Conservation (phyloP, 2,888 invertebrate genomes). For the Ormia ochracea region DNA sequence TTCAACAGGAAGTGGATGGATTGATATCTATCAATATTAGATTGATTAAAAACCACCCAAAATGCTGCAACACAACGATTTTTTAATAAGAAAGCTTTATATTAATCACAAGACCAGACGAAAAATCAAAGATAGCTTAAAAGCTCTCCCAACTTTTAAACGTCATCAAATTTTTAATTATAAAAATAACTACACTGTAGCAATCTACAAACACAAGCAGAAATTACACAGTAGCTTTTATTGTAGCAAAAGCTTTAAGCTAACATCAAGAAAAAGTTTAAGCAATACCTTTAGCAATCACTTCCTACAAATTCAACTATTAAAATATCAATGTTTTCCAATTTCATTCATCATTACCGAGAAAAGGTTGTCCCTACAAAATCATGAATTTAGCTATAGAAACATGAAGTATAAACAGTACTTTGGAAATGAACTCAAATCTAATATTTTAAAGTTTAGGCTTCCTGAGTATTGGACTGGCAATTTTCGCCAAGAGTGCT, state of each 20-base stretch:
- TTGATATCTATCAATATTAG: constrained; percentile 7
- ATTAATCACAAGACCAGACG: constrained; percentile 52
- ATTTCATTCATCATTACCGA: background rate
- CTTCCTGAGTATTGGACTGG: background rate
- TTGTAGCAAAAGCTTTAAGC: constrained; percentile 43
- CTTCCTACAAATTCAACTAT: constrained; percentile 27
- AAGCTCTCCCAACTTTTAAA: constrained; percentile 4
- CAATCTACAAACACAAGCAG: background rate
- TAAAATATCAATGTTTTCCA: background rate
- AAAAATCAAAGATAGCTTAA: constrained; percentile 30
- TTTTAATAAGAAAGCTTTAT: constrained; percentile 57
- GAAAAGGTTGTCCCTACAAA: constrained; percentile 55
- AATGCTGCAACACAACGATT: constrained; percentile 61
- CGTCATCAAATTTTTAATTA: constrained; percentile 4
- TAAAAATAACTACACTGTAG: constrained; percentile 1
- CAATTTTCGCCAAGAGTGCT: background rate
- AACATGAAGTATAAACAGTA: constrained; percentile 13
- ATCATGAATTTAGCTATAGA: constrained; percentile 40
- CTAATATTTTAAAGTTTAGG: background rate
- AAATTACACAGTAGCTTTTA: background rate
- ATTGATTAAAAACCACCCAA: constrained; percentile 44
- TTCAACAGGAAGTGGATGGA: constrained; percentile 19
- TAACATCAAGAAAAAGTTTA: constrained; percentile 1
- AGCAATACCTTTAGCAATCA: constrained; percentile 49
- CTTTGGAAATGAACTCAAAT: background rate